Conservation (phyloP, 2,113 vertebrate genomes). For the Ciconia maguari region DNA sequence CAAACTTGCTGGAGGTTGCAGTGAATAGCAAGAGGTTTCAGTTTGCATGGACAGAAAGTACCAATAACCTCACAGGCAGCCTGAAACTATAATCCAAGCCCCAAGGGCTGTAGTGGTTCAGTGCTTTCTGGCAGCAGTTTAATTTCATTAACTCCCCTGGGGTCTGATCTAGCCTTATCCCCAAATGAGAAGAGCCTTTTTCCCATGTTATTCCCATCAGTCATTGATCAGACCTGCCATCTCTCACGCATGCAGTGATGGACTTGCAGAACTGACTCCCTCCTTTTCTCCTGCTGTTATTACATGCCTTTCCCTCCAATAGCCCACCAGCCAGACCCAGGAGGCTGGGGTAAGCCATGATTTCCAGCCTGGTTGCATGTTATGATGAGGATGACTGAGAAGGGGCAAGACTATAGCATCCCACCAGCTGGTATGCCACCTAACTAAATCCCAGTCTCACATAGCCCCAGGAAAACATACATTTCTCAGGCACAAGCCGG, state of each 20-base stretch:
- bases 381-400: neutral
- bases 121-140: neutral
- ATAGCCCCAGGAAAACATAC: neutral
- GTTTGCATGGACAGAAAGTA: neutral
- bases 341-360: neutral
- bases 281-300: neutral
- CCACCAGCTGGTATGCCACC: neutral
- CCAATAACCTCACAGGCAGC: neutral
- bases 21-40: neutral
- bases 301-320: accelerated
- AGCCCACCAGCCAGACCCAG: neutral
- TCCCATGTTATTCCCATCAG: neutral
- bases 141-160: neutral
- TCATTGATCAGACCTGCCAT: neutral
- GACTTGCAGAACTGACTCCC: neutral
- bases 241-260: accelerated
- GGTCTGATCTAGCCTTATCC: neutral
- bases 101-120: neutral
- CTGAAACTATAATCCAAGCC: neutral
- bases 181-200: neutral
- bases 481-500: neutral
- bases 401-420: accelerated
- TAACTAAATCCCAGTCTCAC: neutral
- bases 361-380: neutral
- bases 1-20: neutral